These are phyloP conservation scores for Eristalinus aeneus DNA, from an alignment of 2,888 invertebrate species.

Conservation along the genomic window DNA sequence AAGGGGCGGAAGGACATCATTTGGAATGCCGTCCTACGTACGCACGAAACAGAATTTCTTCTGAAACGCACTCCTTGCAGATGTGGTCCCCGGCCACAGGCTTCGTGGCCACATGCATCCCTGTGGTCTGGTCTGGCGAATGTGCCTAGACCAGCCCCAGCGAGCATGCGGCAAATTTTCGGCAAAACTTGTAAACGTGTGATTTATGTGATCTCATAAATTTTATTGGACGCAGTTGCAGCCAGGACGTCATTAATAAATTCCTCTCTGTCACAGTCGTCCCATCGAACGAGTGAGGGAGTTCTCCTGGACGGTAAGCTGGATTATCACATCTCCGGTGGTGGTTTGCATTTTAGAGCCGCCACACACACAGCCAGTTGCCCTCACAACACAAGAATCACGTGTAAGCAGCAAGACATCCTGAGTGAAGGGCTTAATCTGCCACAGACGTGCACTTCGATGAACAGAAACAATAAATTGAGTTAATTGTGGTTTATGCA, in stretches of 20 bases:
- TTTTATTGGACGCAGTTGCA: slow-evolving; percentile 60
- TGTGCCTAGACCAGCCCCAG: slow-evolving; percentile 6
- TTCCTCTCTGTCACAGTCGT: slow-evolving; percentile 56
- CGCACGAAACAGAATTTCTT: slow-evolving; percentile 38
- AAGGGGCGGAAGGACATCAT: slow-evolving; percentile 18
- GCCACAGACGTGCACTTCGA: slow-evolving; percentile 68
- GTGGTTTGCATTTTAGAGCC: slow-evolving; percentile 39
- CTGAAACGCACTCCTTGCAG: slow-evolving; percentile 6
- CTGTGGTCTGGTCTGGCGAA: slow-evolving; percentile 49
- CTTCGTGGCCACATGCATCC: slow-evolving; percentile 49
- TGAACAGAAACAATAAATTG: slow-evolving; percentile 67
- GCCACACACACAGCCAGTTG: slow-evolving; percentile 25
- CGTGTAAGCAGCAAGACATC: slow-evolving; percentile 37
- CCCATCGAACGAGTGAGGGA: neutral
- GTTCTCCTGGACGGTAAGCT: slow-evolving; percentile 4
- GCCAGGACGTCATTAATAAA: slow-evolving; percentile 69
- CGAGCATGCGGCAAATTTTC: slow-evolving; percentile 29
- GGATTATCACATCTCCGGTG: slow-evolving; percentile 46
- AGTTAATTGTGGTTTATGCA: slow-evolving; percentile 62
- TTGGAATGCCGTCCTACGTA: slow-evolving; percentile 28
- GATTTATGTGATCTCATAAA: slow-evolving; percentile 70
- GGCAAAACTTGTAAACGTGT: slow-evolving; percentile 64
- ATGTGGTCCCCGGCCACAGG: slow-evolving; percentile 7
- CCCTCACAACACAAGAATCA: slow-evolving; percentile 45
- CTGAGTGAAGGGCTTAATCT: slow-evolving; percentile 64